phyloP scores from a whole-genome alignment of 2,113 vertebrate species.

The Oreochromis aureus region DNA sequence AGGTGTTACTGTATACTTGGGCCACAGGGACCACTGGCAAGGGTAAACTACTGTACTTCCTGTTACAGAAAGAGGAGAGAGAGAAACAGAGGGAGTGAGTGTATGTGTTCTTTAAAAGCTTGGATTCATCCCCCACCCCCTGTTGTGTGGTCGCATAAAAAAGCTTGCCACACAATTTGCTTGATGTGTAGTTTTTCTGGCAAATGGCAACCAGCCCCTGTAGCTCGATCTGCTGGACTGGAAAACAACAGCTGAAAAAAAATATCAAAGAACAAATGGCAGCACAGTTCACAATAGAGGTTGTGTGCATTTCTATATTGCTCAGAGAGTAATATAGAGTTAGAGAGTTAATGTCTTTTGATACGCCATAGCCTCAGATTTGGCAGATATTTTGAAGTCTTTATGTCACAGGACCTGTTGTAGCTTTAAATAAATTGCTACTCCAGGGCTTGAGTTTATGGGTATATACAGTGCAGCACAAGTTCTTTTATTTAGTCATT shows the following conservation, averaged over 20 bases:
- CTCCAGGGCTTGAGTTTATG: background rate
- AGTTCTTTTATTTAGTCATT: background rate
- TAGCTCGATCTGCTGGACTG: constrained; percentile 30
- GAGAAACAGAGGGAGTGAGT: background rate
- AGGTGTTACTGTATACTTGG: constrained; percentile 1
- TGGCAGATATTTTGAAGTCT: background rate
- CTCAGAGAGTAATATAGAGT: too few species aligned
- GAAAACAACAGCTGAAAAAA: constrained; percentile 25
- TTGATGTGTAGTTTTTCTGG: constrained; percentile 30
- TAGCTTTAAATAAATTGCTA: background rate
- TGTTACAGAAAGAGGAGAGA: background rate
- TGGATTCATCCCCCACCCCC: background rate
- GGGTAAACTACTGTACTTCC: constrained; percentile 9
- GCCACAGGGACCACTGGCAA: constrained; percentile 8
- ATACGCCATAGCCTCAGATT: background rate
- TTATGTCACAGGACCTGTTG: background rate
- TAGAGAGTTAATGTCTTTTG: background rate
- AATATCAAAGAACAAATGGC: background rate
- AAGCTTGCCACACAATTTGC: constrained; percentile 46
- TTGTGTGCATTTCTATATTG: background rate
- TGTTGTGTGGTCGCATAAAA: constrained; percentile 16
- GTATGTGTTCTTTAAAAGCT: background rate
- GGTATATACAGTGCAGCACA: background rate
- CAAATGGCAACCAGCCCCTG: constrained; percentile 37
- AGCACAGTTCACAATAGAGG: background rate